A percentile compares a stretch with the other conserved stretches of the same genome.
phyloP scores from a whole-genome alignment of 2,113 vertebrate species.

The Pan troglodytes region DNA sequence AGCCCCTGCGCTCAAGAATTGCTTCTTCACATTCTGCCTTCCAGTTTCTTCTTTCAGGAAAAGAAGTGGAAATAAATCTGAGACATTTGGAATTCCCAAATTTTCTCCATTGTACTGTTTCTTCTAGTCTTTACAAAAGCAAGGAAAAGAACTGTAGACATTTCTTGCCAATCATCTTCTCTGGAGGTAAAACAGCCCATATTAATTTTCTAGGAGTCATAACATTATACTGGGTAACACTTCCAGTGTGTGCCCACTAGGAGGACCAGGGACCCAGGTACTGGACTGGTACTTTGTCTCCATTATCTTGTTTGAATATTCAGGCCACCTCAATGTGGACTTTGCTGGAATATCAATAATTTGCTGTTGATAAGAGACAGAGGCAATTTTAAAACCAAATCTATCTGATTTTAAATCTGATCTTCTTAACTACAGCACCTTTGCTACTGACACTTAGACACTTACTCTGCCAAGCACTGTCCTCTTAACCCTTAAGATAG shows the following conservation, averaged over 20 bases:
- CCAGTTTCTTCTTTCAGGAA: not conserved
- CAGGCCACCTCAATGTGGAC: not conserved
- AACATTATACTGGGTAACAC: rapidly evolving
- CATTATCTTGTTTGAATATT: rapidly evolving
- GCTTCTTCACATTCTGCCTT: not conserved
- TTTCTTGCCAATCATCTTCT: not conserved
- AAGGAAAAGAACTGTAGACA: not conserved
- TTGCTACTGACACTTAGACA: not conserved
- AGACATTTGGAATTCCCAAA: not conserved
- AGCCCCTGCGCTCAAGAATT: rapidly evolving
- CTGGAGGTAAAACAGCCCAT: not conserved
- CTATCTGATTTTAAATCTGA: not conserved
- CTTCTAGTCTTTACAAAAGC: not conserved
- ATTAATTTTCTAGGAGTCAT: not conserved
- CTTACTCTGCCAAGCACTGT: not conserved
- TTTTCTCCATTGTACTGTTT: not conserved
- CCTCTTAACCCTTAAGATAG: not conserved
- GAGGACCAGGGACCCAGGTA: rapidly evolving
- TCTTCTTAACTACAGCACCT: not conserved
- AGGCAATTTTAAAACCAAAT: not conserved
- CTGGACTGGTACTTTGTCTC: rapidly evolving
- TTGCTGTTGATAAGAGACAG: not conserved
- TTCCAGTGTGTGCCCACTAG: rapidly evolving
- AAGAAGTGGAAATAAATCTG: not conserved
- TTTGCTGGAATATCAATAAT: not conserved